Base-by-base conservation (phyloP, 2,888 invertebrate genomes). In the Sipha maydis region DNA sequence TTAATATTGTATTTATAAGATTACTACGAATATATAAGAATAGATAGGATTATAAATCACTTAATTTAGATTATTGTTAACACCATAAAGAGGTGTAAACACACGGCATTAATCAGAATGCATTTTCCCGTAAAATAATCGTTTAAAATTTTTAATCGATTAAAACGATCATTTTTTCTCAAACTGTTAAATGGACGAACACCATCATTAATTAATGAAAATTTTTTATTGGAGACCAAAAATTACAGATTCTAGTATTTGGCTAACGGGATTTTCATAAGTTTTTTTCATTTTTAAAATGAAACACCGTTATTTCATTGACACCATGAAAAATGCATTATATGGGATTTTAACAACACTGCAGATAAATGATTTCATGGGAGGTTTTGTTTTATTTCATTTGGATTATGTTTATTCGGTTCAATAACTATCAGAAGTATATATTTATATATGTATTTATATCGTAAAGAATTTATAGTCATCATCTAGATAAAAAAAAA, bases 341-440 rank as follows among this genome's bases (percentile, higher is more conserved):
- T 34, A 56, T 78, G 48, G 21, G 67, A 61, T 7, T 34, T 25
- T 61, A 75, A 79, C 34, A 61, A 77, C 31, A 69, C 41, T 41
- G 11, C 31, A 41, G 77, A 78, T 69, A 85, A 85, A 69, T 85
- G 48, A 85, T 85, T 78, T 85, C 78, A 34, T 85, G 78, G 71
- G 71, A 85, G 69, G 54, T 85, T 79, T 85, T 71, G 69, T 77
- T 83, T 67, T 78, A 48, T 34, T 85, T 85, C 41, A 85, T 78
- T 78, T 79, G 78, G 85, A 78, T 77, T 85, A 78, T 78, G 71
- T 85, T 78, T 28, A 71, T 78, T 85, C 78, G 85, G 85, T 85
- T 85, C 78, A 85, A 85, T 77, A 67, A 85, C 41, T 67, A 85
- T 48, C 41, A 31, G 67, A 76, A 77, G 11, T 85, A 41, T 19